Evolutionary conservation across 2,113 vertebrate genomes (phyloP), one percentile per base, ranked within the genome.

Genomic region (Notarius quadriscutis): DNA sequence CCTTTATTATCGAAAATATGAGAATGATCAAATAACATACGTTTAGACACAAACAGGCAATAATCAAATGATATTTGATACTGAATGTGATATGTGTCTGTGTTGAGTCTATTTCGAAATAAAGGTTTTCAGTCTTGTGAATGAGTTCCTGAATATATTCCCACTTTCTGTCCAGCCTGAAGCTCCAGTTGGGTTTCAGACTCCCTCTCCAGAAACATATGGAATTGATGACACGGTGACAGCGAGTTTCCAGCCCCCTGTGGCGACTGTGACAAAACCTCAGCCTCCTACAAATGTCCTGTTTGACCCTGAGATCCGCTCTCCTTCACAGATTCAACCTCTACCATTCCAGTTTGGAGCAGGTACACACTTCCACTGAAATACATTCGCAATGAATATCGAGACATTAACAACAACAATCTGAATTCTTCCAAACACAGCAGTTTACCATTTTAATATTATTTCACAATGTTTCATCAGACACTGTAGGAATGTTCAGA

Each of bases 361-460:
- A 92, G 93, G 94, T 95, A 93, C 89, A 22, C 2, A 62, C 41
- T 2, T 12, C 41, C n/a, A n/a, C 11, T 53, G 8, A 15, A 69
- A 69, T 15, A 4, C 7, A 18, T 72, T 18, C 1, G 17, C 34
- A 4, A 10, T 86, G 89, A 65, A 65, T 65, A 10, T 60, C 18
- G 9, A 11, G n/a, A 27, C 9, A n/a, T 65, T 65, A 11, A 65
- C 9, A n/a, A 65, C 62, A n/a, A 65, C 62, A n/a, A n/a, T 60
- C 7, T 60, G 18, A 60, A 60, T 60, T 60, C 58, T 20, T 20
- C 58, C 58, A 4, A 65, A n/a, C 22, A n/a, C 8, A 65, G 25
- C 22, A 4, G n/a, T 25, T 8, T n/a, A 65, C 22, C 25, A 65
- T 65, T 65, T 65, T n/a, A n/a, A 65, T 65, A 65, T 65, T 11